These are phyloP conservation scores for Anorthoa munda DNA, from an alignment of 2,888 invertebrate species.

Conservation along the genomic window DNA sequence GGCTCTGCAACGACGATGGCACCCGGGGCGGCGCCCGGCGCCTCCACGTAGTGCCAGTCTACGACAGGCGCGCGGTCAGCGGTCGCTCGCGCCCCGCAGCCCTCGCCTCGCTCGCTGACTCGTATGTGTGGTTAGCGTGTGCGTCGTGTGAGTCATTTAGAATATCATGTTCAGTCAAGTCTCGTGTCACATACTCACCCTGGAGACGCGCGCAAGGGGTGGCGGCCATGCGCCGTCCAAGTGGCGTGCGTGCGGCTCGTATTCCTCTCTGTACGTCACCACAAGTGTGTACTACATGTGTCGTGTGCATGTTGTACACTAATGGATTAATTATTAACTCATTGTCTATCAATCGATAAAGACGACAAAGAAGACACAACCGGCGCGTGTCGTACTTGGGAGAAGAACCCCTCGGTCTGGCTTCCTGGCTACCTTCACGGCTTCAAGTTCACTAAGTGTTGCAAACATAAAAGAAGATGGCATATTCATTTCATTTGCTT, in stretches of 20 bases:
- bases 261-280: neutral
- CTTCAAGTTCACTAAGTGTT: neutral
- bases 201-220: too few species aligned
- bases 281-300: neutral
- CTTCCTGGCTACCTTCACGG: neutral
- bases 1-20: slow-evolving; percentile 61
- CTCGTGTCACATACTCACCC: neutral
- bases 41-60: slow-evolving; percentile 84
- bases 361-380: neutral
- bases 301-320: neutral
- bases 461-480: slow-evolving; percentile 6
- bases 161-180: slow-evolving; percentile 3
- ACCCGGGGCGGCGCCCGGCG: slow-evolving; percentile 66
- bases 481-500: neutral
- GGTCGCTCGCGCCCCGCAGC: slow-evolving; percentile 49
- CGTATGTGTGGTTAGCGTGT: slow-evolving; percentile 29
- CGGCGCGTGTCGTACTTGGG: too few species aligned
- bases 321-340: neutral
- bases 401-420: neutral
- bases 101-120: slow-evolving; percentile 51
- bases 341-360: neutral
- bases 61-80: slow-evolving; percentile 52
- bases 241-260: neutral
- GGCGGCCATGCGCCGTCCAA: neutral
- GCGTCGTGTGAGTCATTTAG: slow-evolving; percentile 14